Evolutionary conservation across 2,888 invertebrate genomes (phyloP), one percentile per base, ranked within the genome.

Genomic region (Gonocerus acuteangulatus): DNA sequence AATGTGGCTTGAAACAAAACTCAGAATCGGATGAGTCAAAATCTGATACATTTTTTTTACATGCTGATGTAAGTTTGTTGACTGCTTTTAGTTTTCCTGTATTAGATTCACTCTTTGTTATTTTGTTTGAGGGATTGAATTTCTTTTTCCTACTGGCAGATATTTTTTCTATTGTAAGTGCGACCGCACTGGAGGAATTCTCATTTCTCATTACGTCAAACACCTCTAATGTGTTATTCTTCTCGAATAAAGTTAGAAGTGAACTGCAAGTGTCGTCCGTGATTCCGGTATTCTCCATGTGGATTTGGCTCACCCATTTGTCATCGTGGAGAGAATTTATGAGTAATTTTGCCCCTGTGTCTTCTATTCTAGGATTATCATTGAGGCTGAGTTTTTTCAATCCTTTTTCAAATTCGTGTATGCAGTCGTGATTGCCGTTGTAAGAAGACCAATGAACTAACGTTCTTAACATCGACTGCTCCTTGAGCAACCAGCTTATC

Each of bases 401-500:
- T 15, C 52, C 52, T 52, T 52, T 36, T 21, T 52, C 52, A 39
- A 11, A 19, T n/a, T 39, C 39, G 22, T 52, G 39, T 6, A 36
- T 15, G 9, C 9, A 6, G 3, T 39, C 52, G 34, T 52, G 36
- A 19, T 52, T 36, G 34, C 21, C 19, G 27, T 34, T 52, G 21
- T 34, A 32, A 9, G 39, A 13, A 39, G 9, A n/a, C 52, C 52
- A 52, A n/a, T 34, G 36, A 2, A 34, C 18, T 39, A 52, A 36
- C 13, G 39, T 52, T 39, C 52, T 52, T 16, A 52, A 16, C 52
- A 52, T 52, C 21, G 52, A 52, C 22, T 52, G 52, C n/a, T 52
- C 52, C 36, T 36, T 52, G 9, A 52, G 19, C 3, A 52, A 21
- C 52, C 52, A 52, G 15, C 36, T 36, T 11, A 52, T 18, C 52